A percentile compares a stretch with the other conserved stretches of the same genome.
Conservation (phyloP, 2,888 invertebrate genomes). For the Lacanobia oleracea region DNA sequence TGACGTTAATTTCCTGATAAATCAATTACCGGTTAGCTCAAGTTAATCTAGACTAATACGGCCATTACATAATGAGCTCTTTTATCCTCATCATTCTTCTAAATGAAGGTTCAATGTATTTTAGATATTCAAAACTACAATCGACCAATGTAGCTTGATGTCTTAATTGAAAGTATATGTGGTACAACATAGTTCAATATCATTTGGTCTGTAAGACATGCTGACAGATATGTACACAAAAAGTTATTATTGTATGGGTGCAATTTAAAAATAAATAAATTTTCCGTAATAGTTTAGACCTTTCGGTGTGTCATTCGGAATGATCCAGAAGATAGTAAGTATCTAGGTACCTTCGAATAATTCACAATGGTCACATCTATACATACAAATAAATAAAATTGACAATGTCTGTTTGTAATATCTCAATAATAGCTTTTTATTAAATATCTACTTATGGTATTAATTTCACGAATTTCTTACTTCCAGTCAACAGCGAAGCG, state of each 20-base stretch:
- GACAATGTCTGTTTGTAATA: no score
- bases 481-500: no score
- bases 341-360: no score
- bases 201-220: not conserved
- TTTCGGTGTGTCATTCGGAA: slow-evolving; percentile 9
- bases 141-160: not conserved
- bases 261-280: slow-evolving; percentile 9
- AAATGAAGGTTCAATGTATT: not conserved
- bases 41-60: not conserved
- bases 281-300: slow-evolving; percentile 1
- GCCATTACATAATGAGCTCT: not conserved
- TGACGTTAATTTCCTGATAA: slow-evolving; percentile 1
- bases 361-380: no score
- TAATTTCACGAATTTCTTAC: no score
- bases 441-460: no score
- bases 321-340: not conserved
- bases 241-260: not conserved
- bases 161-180: not conserved
- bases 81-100: not conserved
- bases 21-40: not conserved
- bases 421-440: no score
- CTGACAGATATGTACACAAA: not conserved
- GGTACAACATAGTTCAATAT: not conserved
- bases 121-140: not conserved
- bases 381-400: no score